Percentiles rank a stretch among this genome's conserved stretches.
Conservation (phyloP, 1,140 invertebrate species). For the Trichoplusia ni region DNA sequence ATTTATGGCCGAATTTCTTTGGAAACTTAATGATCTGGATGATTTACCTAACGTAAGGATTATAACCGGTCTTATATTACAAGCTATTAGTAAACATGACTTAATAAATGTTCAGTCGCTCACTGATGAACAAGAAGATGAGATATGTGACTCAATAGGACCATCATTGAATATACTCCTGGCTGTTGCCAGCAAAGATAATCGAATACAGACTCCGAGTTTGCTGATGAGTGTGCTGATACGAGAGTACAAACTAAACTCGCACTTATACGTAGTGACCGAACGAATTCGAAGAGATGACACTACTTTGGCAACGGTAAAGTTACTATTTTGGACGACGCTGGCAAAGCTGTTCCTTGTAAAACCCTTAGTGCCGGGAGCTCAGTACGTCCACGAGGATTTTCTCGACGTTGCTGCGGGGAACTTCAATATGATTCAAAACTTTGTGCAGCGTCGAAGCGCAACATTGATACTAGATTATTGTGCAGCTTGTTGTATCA, state of each 20-base stretch:
- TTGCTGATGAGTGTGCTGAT: constrained; percentile 49
- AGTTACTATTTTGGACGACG: constrained; percentile 56
- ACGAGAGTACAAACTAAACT: constrained; percentile 49
- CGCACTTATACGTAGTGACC: constrained; percentile 49
- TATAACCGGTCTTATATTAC: constrained; percentile 51
- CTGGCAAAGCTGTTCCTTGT: constrained; percentile 54
- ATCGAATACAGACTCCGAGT: constrained; percentile 46
- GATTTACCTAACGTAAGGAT: constrained; percentile 51
- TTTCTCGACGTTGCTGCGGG: constrained; percentile 56
- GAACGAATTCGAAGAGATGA: constrained; percentile 59
- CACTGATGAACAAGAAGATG: constrained; percentile 60
- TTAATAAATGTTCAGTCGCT: constrained; percentile 52
- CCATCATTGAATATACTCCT: constrained; percentile 64
- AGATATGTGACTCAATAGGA: constrained; percentile 53
- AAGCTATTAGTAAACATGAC: constrained; percentile 53
- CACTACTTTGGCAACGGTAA: constrained; percentile 44
- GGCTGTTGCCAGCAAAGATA: constrained; percentile 47
- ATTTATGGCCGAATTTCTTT: constrained; percentile 62
- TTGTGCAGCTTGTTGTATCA: constrained; percentile 57
- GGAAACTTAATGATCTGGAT: constrained; percentile 60
- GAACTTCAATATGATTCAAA: constrained; percentile 65
- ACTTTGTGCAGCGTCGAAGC: constrained; percentile 50
- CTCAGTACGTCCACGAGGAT: constrained; percentile 53
- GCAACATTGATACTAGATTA: constrained; percentile 55
- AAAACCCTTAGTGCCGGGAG: constrained; percentile 48